Conservation (phyloP, 2,888 invertebrate species). For the Molorchus minor region DNA sequence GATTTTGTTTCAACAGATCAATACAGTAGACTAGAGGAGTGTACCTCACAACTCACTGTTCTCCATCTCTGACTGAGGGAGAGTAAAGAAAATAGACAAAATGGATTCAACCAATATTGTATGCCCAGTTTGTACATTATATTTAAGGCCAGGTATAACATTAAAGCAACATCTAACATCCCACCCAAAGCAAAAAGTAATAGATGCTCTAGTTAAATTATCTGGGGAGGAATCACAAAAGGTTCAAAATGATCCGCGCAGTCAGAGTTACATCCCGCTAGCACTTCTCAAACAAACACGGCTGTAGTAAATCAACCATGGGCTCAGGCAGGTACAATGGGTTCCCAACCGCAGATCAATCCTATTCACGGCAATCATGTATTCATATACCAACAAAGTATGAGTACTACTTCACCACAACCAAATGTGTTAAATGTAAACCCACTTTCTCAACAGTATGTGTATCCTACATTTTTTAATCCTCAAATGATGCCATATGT, state of each 20-base stretch:
- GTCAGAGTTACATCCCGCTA: slow-evolving; percentile 25
- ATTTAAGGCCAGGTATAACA: slow-evolving; percentile 83
- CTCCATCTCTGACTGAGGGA: slow-evolving; percentile 28
- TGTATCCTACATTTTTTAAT: slow-evolving; percentile 63
- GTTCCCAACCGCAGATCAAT: slow-evolving; percentile 48
- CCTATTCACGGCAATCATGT: slow-evolving; percentile 61
- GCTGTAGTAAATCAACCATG: slow-evolving; percentile 57
- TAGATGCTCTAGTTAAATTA: slow-evolving; percentile 72
- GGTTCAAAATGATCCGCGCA: slow-evolving; percentile 25
- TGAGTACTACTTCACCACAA: slow-evolving; percentile 61
- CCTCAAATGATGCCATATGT: slow-evolving; percentile 67
- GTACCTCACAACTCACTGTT: slow-evolving; percentile 38
- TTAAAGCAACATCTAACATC: slow-evolving; percentile 83
- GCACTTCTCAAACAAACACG: slow-evolving; percentile 39
- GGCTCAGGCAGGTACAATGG: slow-evolving; percentile 40
- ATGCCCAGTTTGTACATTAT: slow-evolving; percentile 88
- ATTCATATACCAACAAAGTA: slow-evolving; percentile 68
- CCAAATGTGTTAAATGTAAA: slow-evolving; percentile 60
- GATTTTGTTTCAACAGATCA: slow-evolving; percentile 56
- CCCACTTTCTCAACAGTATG: slow-evolving; percentile 66
- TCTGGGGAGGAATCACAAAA: slow-evolving; percentile 45
- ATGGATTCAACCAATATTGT: slow-evolving; percentile 61
- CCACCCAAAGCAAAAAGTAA: slow-evolving; percentile 89
- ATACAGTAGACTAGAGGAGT: slow-evolving; percentile 49
- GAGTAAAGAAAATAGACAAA: slow-evolving; percentile 31